A percentile compares a stretch with the other conserved stretches of the same genome.
Evolutionary conservation across 2,113 vertebrate species (phyloP).

Genomic region (Corydoras maculifer): DNA sequence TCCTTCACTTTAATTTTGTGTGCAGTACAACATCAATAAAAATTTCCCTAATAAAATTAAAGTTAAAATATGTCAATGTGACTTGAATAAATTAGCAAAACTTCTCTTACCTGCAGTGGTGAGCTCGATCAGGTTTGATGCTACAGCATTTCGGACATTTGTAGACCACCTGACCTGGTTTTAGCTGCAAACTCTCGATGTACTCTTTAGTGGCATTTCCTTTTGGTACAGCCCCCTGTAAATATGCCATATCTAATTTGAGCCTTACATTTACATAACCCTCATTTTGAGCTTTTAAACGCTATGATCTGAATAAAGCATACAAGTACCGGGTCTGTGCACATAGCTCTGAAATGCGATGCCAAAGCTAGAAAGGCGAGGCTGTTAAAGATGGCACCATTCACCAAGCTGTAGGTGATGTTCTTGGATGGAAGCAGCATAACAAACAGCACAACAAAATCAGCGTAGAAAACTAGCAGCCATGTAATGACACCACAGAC

Average conservation of each 20-base stretch:
- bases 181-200: conserved; percentile 96
- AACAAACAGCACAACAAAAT: conserved; percentile 92
- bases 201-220: conserved; percentile 98
- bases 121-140: conserved; percentile 96
- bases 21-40: too few relatives aligned
- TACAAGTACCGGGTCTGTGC: conserved; percentile 84
- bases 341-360: conserved; percentile 94
- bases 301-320: too few relatives aligned
- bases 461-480: conserved; percentile 92
- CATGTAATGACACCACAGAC: conserved; percentile 89
- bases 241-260: conserved; percentile 24
- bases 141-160: conserved; percentile 99
- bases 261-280: not conserved
- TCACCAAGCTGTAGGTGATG: conserved; percentile 84
- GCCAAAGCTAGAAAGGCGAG: conserved; percentile 91
- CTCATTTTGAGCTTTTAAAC: too few relatives aligned
- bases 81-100: too few relatives aligned
- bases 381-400: conserved; percentile 85
- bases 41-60: too few relatives aligned
- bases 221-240: conserved; percentile 93
- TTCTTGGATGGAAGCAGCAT: conserved; percentile 92
- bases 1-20: too few relatives aligned
- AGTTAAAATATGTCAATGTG: too few relatives aligned
- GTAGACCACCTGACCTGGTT: conserved; percentile 97
- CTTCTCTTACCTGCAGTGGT: conserved; percentile 87